Percentiles rank a stretch among this genome's conserved stretches.
Conservation (phyloP, 2,113 vertebrate species). For the Dendropsophus ebraccatus region DNA sequence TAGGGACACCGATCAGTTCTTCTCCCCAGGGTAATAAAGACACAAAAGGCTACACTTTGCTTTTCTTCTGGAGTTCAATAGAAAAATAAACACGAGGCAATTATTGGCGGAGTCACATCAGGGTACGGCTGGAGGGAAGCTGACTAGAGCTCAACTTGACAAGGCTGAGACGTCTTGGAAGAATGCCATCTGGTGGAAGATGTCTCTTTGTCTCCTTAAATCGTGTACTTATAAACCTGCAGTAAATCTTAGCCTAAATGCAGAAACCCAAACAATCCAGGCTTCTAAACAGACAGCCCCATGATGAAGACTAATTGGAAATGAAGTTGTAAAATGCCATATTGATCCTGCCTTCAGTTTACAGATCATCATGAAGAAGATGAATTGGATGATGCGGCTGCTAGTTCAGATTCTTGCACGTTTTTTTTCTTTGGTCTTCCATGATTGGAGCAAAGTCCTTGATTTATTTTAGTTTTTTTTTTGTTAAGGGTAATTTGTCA, state of each 20-base stretch:
- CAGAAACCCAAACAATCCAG: slow-evolving; percentile 25
- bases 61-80: slow-evolving; percentile 41
- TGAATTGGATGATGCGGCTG: not conserved
- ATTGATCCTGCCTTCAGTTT: not conserved
- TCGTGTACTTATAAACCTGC: not conserved
- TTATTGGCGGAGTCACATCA: slow-evolving; percentile 42
- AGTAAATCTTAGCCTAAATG: slow-evolving; percentile 7
- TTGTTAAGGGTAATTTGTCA: not conserved
- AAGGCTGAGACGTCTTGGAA: slow-evolving; percentile 18
- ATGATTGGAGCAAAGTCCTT: not conserved
- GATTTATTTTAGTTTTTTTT: not conserved
- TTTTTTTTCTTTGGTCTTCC: not conserved
- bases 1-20: slow-evolving; percentile 21
- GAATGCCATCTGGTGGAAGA: slow-evolving; percentile 41
- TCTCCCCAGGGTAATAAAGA: slow-evolving; percentile 41
- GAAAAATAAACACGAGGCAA: slow-evolving; percentile 28
- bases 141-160: slow-evolving; percentile 22
- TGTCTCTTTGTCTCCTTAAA: slow-evolving; percentile 23
- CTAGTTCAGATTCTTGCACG: not conserved
- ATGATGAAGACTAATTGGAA: not conserved
- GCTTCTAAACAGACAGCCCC: not conserved
- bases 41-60: slow-evolving; percentile 17
- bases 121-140: slow-evolving; percentile 9
- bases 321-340: slow-evolving; percentile 13
- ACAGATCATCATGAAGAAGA: not conserved